Conservation (phyloP, 2,888 invertebrate genomes). For the Gari tellinella region DNA sequence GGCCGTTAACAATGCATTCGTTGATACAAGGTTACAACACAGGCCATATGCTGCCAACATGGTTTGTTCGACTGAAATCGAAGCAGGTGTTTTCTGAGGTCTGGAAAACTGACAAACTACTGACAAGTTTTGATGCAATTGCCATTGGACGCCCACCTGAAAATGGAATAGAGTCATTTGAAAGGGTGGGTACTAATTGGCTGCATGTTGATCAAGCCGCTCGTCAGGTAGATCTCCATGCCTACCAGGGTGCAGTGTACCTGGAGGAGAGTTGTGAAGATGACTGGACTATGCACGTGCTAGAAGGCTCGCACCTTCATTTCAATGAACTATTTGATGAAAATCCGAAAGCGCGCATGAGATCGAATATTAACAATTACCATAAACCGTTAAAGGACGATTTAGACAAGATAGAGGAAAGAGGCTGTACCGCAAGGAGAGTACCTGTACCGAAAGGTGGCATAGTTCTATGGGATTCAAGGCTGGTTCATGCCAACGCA, state of each 20-base stretch:
- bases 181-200: slow-evolving; percentile 35
- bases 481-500: slow-evolving; percentile 72
- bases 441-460: slow-evolving; percentile 75
- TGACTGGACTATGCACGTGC: slow-evolving; percentile 68
- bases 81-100: slow-evolving; percentile 74
- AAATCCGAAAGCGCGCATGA: slow-evolving; percentile 21
- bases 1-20: slow-evolving; percentile 67
- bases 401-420: slow-evolving; percentile 50
- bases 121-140: slow-evolving; percentile 76
- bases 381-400: slow-evolving; percentile 47
- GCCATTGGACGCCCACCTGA: slow-evolving; percentile 80
- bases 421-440: slow-evolving; percentile 56
- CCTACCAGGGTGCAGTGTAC: slow-evolving; percentile 73
- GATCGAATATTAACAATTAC: slow-evolving; percentile 39
- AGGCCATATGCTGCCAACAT: slow-evolving; percentile 72
- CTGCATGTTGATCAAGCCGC: slow-evolving; percentile 72
- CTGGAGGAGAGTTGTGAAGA: slow-evolving; percentile 66
- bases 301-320: slow-evolving; percentile 64
- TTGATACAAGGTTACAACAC: slow-evolving; percentile 74
- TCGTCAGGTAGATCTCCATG: slow-evolving; percentile 64
- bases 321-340: slow-evolving; percentile 56
- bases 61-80: slow-evolving; percentile 71
- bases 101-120: slow-evolving; percentile 77
- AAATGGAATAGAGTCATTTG: slow-evolving; percentile 64
- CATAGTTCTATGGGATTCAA: slow-evolving; percentile 76